A percentile compares a stretch with the other conserved stretches of the same genome.
Evolutionary conservation across 1,140 invertebrate genomes (phyloP).

Genomic region (Anoplolepis gracilipes): DNA sequence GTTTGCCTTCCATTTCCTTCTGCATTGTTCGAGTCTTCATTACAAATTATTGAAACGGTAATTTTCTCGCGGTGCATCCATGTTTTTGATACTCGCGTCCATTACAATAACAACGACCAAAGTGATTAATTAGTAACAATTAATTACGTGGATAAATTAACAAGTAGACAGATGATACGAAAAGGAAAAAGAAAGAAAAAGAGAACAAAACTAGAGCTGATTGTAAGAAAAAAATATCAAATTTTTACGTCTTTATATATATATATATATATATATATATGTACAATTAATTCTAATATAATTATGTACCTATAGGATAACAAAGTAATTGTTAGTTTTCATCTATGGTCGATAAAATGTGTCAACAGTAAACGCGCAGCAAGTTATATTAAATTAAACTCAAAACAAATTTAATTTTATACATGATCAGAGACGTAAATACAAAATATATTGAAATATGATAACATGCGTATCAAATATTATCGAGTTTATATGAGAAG

Average conservation of each 20-base stretch:
- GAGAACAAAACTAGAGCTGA: background rate
- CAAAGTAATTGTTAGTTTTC: background rate
- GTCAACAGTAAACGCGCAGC: background rate
- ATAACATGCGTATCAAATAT: constrained; percentile 2
- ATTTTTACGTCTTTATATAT: background rate
- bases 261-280: no score
- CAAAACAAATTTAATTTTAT: constrained; percentile 15
- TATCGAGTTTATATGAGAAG: background rate
- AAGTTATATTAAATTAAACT: constrained; percentile 16
- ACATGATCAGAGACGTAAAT: constrained; percentile 6
- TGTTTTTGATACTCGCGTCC: background rate
- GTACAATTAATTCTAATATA: background rate
- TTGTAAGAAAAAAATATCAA: background rate
- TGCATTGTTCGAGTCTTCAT: background rate
- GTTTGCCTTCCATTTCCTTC: constrained; percentile 16
- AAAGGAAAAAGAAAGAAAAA: background rate
- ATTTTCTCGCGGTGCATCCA: background rate
- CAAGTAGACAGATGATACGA: background rate
- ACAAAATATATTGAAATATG: background rate
- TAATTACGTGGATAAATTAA: background rate
- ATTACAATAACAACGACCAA: background rate
- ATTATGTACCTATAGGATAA: background rate
- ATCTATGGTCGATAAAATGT: background rate
- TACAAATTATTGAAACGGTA: constrained; percentile 27
- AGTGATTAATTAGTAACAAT: constrained; percentile 27